These are phyloP conservation scores for Apaloderma vittatum DNA, from an alignment of 2,113 vertebrate genomes.

Conservation along the genomic window DNA sequence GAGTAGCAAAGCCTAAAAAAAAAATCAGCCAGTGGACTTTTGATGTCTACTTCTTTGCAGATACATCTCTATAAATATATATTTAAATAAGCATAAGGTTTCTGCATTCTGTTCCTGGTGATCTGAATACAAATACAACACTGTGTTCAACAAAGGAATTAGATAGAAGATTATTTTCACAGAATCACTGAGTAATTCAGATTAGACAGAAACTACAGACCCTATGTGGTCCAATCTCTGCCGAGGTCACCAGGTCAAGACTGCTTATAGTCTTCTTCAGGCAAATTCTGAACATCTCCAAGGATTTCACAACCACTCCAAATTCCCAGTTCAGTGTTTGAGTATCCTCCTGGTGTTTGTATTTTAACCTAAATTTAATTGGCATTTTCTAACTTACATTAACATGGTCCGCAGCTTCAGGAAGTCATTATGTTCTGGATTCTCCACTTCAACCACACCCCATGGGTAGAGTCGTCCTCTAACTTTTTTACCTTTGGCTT, in stretches of 20 bases:
- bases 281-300: background rate
- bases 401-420: slow-evolving; percentile 98
- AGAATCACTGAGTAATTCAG: background rate
- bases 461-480: slow-evolving; percentile 96
- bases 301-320: background rate
- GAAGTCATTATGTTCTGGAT: slow-evolving; percentile 98
- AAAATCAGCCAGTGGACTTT: background rate
- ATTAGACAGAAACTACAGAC: background rate
- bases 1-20: background rate
- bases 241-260: background rate
- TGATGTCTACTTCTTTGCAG: background rate
- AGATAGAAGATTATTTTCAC: background rate
- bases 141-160: rapidly evolving
- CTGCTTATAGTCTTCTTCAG: background rate
- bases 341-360: background rate
- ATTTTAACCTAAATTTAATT: background rate
- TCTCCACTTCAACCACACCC: slow-evolving; percentile 99
- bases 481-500: slow-evolving; percentile 99
- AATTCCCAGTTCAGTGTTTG: rapidly evolving
- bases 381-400: slow-evolving; percentile 85
- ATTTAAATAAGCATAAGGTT: background rate
- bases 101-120: rapidly evolving
- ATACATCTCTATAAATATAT: background rate
- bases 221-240: background rate
- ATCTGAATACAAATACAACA: background rate